Percentiles rank a stretch among this genome's conserved stretches.
These are phyloP conservation scores for Porphyrio hochstetteri DNA, from an alignment of 2,113 vertebrate species.

Conservation along the genomic window DNA sequence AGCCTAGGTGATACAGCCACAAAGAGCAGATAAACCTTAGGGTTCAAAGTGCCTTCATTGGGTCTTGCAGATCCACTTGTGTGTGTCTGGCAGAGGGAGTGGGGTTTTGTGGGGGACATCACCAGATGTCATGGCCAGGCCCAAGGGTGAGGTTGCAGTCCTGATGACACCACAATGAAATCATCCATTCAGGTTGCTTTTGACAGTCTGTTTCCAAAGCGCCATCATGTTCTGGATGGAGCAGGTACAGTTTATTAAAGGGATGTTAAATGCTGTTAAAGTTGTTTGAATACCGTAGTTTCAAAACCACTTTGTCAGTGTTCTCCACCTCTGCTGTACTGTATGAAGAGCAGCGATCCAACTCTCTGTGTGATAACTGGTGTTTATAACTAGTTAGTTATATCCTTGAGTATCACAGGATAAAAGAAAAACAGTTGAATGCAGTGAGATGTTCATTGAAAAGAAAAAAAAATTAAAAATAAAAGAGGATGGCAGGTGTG, in stretches of 20 bases:
- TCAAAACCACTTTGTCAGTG: neutral
- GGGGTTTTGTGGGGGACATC: neutral
- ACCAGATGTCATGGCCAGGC: accelerated
- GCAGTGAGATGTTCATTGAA: neutral
- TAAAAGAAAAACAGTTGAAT: neutral
- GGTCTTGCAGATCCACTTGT: neutral
- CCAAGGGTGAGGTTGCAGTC: neutral
- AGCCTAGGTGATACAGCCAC: neutral
- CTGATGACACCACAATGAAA: neutral
- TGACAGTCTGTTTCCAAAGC: neutral
- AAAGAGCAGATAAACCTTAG: neutral
- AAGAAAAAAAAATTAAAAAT: neutral
- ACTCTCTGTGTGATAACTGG: neutral
- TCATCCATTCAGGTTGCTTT: neutral
- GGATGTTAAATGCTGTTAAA: neutral
- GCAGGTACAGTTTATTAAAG: neutral
- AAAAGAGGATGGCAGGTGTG: neutral
- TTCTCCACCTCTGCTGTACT: neutral
- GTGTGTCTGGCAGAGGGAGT: neutral
- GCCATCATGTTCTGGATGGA: neutral
- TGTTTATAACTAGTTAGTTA: neutral
- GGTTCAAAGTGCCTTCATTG: neutral
- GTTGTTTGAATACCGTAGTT: neutral
- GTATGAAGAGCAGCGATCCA: neutral
- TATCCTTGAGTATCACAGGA: neutral